A percentile compares a stretch with the other conserved stretches of the same genome.
Evolutionary conservation across 1,140 invertebrate species (phyloP).

Genomic region (Pogonomyrmex barbatus): DNA sequence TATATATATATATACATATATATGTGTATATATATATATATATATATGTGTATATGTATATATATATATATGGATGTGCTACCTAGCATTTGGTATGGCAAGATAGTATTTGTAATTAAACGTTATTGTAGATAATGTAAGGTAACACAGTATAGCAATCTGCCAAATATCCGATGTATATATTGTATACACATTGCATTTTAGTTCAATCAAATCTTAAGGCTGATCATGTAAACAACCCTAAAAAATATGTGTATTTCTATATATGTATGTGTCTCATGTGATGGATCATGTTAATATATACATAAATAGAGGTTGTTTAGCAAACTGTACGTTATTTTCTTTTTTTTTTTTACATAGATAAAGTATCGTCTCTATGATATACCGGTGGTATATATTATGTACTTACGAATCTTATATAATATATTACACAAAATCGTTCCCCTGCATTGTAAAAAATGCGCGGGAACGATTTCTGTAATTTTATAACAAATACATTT

Average conservation of each 20-base stretch:
- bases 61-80: constrained; percentile 75
- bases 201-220: constrained; percentile 84
- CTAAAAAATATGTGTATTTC: constrained; percentile 86
- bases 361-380: constrained; percentile 82
- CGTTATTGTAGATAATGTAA: constrained; percentile 77
- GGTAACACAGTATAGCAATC: constrained; percentile 78
- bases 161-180: constrained; percentile 78
- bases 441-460: constrained; percentile 75
- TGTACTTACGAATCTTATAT: constrained; percentile 77
- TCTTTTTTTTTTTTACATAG: constrained; percentile 76
- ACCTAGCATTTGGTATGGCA: constrained; percentile 84
- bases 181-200: constrained; percentile 77
- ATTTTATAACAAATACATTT: constrained; percentile 80
- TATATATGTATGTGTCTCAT: constrained; percentile 82
- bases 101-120: constrained; percentile 79
- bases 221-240: constrained; percentile 86
- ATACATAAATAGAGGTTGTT: constrained; percentile 85
- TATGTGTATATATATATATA: constrained; percentile 42
- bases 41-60: constrained; percentile 19
- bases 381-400: constrained; percentile 78
- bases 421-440: constrained; percentile 75
- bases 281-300: constrained; percentile 79
- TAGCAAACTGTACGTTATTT: constrained; percentile 83
- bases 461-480: constrained; percentile 73
- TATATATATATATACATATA: constrained; percentile 72